Base-by-base conservation (phyloP, 2,113 vertebrate species). In the Thamnaconus septentrionalis region DNA sequence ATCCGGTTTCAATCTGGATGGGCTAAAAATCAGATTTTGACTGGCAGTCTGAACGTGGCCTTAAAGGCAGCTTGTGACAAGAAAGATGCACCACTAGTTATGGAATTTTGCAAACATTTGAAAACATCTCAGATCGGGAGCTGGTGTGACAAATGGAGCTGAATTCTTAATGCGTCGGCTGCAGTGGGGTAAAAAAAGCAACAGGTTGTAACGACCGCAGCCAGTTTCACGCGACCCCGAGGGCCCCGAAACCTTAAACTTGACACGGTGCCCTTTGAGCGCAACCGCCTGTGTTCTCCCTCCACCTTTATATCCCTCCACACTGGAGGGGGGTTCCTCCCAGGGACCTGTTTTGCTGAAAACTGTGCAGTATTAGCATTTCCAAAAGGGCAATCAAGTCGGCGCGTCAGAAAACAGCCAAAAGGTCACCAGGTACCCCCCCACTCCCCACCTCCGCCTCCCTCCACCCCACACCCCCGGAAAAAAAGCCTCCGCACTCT, bases 361-460 rank as follows among this genome's bases (percentile, higher is more conserved):
- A 77, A 80, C 70, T 74, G 53, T 83, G 80, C 56, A 51, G 81
- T 84, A 90, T 90, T 91, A 91, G 82, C 89, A 91, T 90, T 91
- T 90, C 81, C 86, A 79, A 91, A 91, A 89, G 87, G 89, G 82
- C 90, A 90, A 86, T 66, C 69, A 81, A 87, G 89, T 86, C 85
- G 81, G 82, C 57, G 59, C 73, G 73, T 90, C 79, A 87, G 74
- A 85, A 88, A 88, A 78, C 82, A 81, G 80, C 67, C 83, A 31
- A 91, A 90, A 91, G 90, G 91, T 92, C 88, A 91, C 76, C 83
- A 67, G 90, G 90, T 91, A 90, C 87, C 82, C 84, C 75, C 78
- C 80, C 81, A 84, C 71, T 82, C 18, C 18, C 18, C 18, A 31
- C 18, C 18, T 31, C 18, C 18, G 18, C 18, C 18, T 31, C 18